Percentiles rank a stretch among this genome's conserved stretches.
Evolutionary conservation across 2,113 vertebrate genomes (phyloP).

Genomic region (Melanocharis versteri): DNA sequence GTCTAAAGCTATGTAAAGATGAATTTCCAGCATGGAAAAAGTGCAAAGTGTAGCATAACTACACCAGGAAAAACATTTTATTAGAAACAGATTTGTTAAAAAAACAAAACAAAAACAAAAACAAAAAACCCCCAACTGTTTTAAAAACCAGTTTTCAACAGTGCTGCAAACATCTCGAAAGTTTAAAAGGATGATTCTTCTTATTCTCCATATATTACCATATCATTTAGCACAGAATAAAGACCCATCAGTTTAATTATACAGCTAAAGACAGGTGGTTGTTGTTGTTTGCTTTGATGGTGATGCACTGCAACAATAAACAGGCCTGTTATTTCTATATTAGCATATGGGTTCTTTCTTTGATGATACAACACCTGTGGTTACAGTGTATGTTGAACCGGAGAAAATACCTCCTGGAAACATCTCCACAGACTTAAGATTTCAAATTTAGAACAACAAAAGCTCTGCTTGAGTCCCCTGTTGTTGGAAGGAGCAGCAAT

Average conservation of each 20-base stretch:
- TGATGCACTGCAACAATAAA: conserved; percentile 57
- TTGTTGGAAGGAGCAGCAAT: conserved; percentile 56
- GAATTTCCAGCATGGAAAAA: neutral
- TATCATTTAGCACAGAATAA: conserved; percentile 52
- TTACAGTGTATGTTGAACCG: conserved; percentile 11
- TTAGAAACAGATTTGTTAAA: neutral
- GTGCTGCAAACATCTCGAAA: neutral
- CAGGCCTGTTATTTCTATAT: conserved; percentile 56
- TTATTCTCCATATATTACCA: conserved; percentile 35
- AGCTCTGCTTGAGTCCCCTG: conserved; percentile 22
- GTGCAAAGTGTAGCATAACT: neutral
- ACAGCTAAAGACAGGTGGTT: conserved; percentile 59
- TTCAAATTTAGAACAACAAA: conserved; percentile 58
- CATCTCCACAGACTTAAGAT: conserved; percentile 38
- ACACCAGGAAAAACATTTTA: neutral
- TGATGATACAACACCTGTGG: conserved; percentile 65
- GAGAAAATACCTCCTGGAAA: conserved; percentile 41
- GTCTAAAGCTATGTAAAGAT: neutral
- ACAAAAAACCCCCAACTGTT: neutral
- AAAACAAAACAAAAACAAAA: neutral
- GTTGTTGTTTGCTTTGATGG: conserved; percentile 70
- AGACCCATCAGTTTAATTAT: conserved; percentile 50
- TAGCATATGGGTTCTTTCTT: conserved; percentile 57
- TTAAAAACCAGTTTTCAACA: neutral
- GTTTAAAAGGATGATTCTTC: neutral